Evolutionary conservation across 2,888 invertebrate species (phyloP), one percentile per base, ranked within the genome.

Genomic region (Galeruca laticollis): DNA sequence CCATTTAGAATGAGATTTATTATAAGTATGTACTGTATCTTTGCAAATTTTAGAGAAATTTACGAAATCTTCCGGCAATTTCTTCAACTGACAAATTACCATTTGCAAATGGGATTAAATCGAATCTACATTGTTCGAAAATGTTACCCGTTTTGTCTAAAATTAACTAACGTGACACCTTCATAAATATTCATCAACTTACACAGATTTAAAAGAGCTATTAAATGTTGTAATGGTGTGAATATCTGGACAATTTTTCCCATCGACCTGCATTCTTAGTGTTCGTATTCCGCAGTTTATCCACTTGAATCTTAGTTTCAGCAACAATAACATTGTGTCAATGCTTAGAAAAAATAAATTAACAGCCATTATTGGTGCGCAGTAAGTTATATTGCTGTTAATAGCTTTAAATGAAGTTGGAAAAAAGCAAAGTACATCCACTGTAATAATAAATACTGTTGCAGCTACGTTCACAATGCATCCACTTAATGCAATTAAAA

Each of bases 271-370:
- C 2, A 35, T 2, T 37, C 59, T 66, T 33, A 59, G 37, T 21
- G n/a, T 37, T 15, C 6, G 10, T 35, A 66, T 49, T 11, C 26
- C 49, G n/a, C 15, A 20, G 18, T 66, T 66, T 47, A 66, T 21
- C 66, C 66, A 66, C 20, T 51, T 20, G 26, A 51, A 66, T 51
- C 66, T 66, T 21, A 21, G 47, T 33, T 49, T 66, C 10, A 66
- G 31, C 37, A 60, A 37, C 10, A 66, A 59, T 8, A 66, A 37
- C 37, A 66, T 49, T 6, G 6, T 9, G 51, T 13, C 18, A 51
- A 49, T 33, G 35, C 49, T 59, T n/a, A 66, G 18, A 47, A 66
- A 66, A 15, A 66, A 20, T 15, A 66, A n/a, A n/a, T 59, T 66
- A 18, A 37, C 9, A 51, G 66, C 66, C 18, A 66, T 35, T 26